Percentiles rank a stretch among this genome's conserved stretches.
phyloP scores from a whole-genome alignment of 2,113 vertebrate genomes.

The Leucopsar rothschildi region DNA sequence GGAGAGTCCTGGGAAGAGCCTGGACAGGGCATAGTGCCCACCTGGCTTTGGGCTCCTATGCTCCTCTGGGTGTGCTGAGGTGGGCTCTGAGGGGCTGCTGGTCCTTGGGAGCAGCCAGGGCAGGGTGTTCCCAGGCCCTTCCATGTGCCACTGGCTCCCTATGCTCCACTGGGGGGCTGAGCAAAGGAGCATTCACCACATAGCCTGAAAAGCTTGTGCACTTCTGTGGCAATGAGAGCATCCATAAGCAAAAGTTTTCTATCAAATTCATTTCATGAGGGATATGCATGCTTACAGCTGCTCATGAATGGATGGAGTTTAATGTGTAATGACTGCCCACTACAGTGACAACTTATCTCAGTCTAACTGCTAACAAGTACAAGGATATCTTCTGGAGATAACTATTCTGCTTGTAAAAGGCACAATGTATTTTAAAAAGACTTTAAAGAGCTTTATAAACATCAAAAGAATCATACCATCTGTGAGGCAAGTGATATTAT shows the following conservation, averaged over 20 bases:
- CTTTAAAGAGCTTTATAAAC: neutral
- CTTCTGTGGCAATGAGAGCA: neutral
- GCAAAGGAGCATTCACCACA: neutral
- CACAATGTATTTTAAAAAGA: neutral
- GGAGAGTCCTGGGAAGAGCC: neutral
- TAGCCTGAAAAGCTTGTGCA: neutral
- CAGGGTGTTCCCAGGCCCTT: neutral
- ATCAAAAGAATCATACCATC: neutral
- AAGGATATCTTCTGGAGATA: neutral
- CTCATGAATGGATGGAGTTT: neutral
- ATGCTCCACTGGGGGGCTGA: rapidly evolving
- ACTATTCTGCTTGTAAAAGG: neutral
- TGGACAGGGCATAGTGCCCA: neutral
- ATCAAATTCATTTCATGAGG: neutral
- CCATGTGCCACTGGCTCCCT: neutral
- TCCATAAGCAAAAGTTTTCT: neutral
- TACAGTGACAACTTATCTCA: neutral
- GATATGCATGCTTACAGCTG: neutral
- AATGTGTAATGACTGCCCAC: neutral
- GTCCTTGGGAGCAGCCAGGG: neutral
- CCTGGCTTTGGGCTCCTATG: neutral
- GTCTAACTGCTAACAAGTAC: neutral
- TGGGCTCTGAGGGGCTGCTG: neutral
- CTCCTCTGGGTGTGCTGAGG: neutral
- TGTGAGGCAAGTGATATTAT: neutral